phyloP scores from a whole-genome alignment of 2,797 vertebrate genomes.

The Muscicapa striata region DNA sequence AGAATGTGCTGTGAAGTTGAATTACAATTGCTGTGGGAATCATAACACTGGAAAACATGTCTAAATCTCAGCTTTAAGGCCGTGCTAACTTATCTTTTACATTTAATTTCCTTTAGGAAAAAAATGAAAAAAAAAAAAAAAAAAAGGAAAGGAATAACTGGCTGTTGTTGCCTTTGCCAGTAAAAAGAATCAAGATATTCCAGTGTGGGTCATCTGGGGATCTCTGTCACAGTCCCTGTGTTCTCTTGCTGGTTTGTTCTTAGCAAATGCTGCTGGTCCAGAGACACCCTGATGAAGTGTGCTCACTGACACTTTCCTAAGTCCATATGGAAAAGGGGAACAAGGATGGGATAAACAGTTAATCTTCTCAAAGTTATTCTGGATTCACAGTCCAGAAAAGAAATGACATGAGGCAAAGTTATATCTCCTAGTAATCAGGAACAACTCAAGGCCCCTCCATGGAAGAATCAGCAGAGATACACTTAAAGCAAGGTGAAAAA shows the following conservation, averaged over 20 bases:
- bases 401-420: background rate
- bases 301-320: background rate
- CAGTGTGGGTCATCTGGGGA: background rate
- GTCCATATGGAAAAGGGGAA: background rate
- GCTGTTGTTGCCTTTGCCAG: background rate
- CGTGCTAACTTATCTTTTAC: constrained; percentile 8
- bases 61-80: constrained; percentile 46
- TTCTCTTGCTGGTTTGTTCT: background rate
- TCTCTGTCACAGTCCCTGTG: background rate
- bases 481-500: background rate
- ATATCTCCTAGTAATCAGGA: background rate
- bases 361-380: background rate
- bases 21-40: constrained; percentile 60
- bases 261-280: background rate
- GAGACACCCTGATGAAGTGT: background rate
- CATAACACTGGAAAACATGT: constrained; percentile 40
- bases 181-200: background rate
- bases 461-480: background rate
- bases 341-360: background rate
- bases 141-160: background rate
- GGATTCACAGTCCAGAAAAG: background rate
- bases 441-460: background rate
- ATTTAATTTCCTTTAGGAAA: constrained; percentile 43
- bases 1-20: constrained; percentile 35
- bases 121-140: background rate